Base-by-base conservation (phyloP, 2,113 vertebrate genomes). In the Brachionichthys hirsutus region DNA sequence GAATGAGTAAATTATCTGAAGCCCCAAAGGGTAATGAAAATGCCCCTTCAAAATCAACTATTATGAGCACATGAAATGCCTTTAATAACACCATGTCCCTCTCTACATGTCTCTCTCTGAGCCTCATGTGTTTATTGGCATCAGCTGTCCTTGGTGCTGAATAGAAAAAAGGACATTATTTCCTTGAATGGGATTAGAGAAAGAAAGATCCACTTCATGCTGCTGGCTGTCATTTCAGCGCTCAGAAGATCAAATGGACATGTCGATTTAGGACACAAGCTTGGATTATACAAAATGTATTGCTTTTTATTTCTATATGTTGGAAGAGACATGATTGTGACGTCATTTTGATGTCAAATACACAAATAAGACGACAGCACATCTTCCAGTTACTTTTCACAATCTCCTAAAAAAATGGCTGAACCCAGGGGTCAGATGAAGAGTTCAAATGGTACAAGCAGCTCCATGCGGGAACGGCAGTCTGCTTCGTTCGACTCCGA, bases 31-130 rank as follows among this genome's bases (percentile, higher is more conserved):
- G 38, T 61, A 43, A 56, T 63, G 73, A 63, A 73, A 54, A 24
- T 55, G 41, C 43, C 13, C 19, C 46, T 24, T 35, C 16, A 70
- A 63, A 54, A 42, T 22, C 35, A 59, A 46, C 34, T 17, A 64
- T 45, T 24, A 20, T 35, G 2, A 77, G 54, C 20, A 67, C 59
- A 52, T 70, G 67, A 70, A 80, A 77, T 67, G 73, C 79, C 89
- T 92, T 92, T 92, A 92, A 92, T 87, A 88, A 82, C 75, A 74
- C 54, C 60, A 70, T 75, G 79, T 84, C 80, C 70, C 82, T 61
- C 34, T 67, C 67, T 62, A 62, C 82, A 80, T 80, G 77, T 59
- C 81, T 83, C 82, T 77, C 73, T 77, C 77, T 57, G 66, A 83
- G 72, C 80, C 83, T 87, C 83, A 73, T 80, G 82, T 80, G 84